A percentile compares a stretch with the other conserved stretches of the same genome.
Evolutionary conservation across 1,140 invertebrate genomes (phyloP).

Genomic region (Drosophila mojavensis): DNA sequence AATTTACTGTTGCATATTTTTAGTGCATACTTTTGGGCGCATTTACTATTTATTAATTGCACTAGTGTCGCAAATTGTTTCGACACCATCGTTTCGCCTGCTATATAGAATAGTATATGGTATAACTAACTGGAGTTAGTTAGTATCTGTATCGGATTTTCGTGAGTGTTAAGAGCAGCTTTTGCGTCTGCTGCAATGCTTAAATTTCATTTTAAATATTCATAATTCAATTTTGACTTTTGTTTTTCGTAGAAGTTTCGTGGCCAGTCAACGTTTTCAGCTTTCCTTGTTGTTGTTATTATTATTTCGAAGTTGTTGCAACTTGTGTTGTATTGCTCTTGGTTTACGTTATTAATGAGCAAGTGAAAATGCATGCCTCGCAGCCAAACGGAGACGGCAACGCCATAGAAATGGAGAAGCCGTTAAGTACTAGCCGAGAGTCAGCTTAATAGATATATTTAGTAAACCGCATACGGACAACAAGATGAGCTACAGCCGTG

Average conservation of each 20-base stretch:
- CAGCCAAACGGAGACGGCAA: slow-evolving; percentile 21
- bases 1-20: slow-evolving; percentile 53
- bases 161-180: slow-evolving; percentile 29
- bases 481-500: neutral
- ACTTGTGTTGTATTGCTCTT: slow-evolving; percentile 64
- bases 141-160: slow-evolving; percentile 47
- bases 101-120: slow-evolving; percentile 9
- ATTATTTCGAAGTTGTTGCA: slow-evolving; percentile 46
- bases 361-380: slow-evolving; percentile 70
- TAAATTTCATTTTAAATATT: slow-evolving; percentile 79
- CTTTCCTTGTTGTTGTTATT: slow-evolving; percentile 31
- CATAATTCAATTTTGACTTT: slow-evolving; percentile 81
- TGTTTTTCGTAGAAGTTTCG: slow-evolving; percentile 68
- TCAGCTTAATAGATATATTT: slow-evolving; percentile 19
- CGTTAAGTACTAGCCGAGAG: slow-evolving; percentile 24
- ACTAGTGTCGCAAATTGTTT: slow-evolving; percentile 21
- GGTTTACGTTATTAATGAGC: slow-evolving; percentile 77
- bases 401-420: neutral
- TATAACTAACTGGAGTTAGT: too few relatives aligned
- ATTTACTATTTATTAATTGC: slow-evolving; percentile 72
- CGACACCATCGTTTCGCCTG: slow-evolving; percentile 17
- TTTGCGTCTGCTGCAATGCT: slow-evolving; percentile 48
- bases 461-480: neutral
- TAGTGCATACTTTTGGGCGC: slow-evolving; percentile 62
- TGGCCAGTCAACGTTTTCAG: slow-evolving; percentile 55